Percentiles rank a stretch among this genome's conserved stretches.
Conservation (phyloP, 2,797 vertebrate genomes). For the Poeciliopsis infans region DNA sequence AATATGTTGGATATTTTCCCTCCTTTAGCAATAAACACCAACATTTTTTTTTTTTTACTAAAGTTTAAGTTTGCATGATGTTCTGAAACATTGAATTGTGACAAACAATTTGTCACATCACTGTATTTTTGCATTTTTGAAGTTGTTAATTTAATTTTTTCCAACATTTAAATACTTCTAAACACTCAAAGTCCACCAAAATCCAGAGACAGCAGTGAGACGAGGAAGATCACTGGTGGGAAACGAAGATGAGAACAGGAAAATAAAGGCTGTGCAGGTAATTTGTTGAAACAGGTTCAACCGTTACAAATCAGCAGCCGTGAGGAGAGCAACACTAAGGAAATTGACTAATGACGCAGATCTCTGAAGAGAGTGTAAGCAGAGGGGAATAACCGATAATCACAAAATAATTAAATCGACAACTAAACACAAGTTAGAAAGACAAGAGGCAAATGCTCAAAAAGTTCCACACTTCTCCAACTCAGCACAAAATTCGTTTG, state of each 20-base stretch:
- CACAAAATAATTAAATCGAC: not conserved
- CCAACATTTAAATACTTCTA: not conserved
- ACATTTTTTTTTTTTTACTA: too few species aligned
- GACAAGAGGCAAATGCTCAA: not conserved
- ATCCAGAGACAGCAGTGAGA: not conserved
- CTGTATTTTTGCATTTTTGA: too few species aligned
- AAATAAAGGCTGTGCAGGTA: not conserved
- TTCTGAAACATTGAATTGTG: too few species aligned
- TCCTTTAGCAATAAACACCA: too few species aligned
- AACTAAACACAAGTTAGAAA: not conserved
- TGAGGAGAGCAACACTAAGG: not conserved
- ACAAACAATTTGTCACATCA: too few species aligned
- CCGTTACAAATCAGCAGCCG: not conserved
- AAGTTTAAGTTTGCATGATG: too few species aligned
- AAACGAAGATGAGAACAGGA: not conserved
- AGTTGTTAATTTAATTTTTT: too few species aligned
- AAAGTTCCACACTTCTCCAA: not conserved
- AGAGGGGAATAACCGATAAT: not conserved
- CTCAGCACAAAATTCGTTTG: not conserved
- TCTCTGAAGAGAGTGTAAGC: not conserved
- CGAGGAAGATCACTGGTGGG: not conserved
- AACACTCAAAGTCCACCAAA: not conserved
- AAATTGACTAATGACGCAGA: not conserved
- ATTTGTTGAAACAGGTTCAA: not conserved
- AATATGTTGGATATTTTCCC: not conserved